A percentile compares a stretch with the other conserved stretches of the same genome.
Evolutionary conservation across 1,140 invertebrate species (phyloP).

Genomic region (Triops cancriformis): DNA sequence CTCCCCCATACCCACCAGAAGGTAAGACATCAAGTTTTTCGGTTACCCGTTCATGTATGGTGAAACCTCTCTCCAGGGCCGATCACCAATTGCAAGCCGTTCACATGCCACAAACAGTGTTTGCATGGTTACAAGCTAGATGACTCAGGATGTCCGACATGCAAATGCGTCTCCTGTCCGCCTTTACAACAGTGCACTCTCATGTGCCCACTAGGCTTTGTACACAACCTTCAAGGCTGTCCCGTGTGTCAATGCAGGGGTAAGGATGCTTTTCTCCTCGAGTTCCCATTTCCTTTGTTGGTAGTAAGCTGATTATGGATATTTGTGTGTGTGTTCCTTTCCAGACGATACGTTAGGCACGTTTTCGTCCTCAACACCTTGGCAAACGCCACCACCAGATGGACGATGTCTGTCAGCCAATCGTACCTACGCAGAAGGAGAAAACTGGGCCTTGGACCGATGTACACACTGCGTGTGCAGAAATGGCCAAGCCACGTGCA

Average conservation of each 20-base stretch:
- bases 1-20: not conserved
- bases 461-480: slow-evolving; percentile 22
- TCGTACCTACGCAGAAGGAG: slow-evolving; percentile 21
- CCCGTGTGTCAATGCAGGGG: slow-evolving; percentile 21
- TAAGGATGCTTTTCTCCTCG: not conserved
- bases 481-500: slow-evolving; percentile 22
- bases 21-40: not conserved
- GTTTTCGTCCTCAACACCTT: not conserved
- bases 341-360: not conserved
- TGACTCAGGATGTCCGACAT: slow-evolving; percentile 42
- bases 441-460: slow-evolving; percentile 20
- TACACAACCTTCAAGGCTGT: slow-evolving; percentile 24
- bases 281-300: not conserved
- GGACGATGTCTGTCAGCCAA: not conserved
- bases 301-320: not conserved
- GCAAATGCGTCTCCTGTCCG: slow-evolving; percentile 39
- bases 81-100: slow-evolving; percentile 30
- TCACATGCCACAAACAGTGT: slow-evolving; percentile 35
- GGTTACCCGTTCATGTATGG: too few species aligned
- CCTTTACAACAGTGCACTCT: slow-evolving; percentile 19
- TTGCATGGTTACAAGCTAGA: slow-evolving; percentile 41
- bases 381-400: not conserved
- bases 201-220: slow-evolving; percentile 24
- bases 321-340: not conserved
- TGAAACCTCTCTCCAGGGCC: not conserved